Evolutionary conservation across 2,888 invertebrate species (phyloP), one percentile per base, ranked within the genome.

Genomic region (Tricholauxania praeusta): DNA sequence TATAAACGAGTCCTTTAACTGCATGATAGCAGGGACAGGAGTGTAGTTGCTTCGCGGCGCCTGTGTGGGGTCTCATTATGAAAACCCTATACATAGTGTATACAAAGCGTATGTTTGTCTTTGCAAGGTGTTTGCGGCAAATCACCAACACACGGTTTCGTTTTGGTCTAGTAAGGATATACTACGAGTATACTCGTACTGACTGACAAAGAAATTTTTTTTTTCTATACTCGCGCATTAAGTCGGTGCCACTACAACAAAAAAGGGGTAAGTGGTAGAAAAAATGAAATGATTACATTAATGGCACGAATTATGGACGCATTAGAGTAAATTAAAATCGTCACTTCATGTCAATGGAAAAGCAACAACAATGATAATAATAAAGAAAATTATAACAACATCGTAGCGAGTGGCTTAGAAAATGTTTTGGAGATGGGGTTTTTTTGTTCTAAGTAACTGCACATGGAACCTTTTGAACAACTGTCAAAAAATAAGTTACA

Each of bases 311-410:
- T 86, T 86, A 86, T 83, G 83, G 82, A 82, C 84, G 82, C 86
- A 86, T 86, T 86, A 86, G 85, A 82, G 84, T 83, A 84, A 86
- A 86, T 86, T 86, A 86, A 86, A 86, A 83, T 86, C 82, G 81
- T 82, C 80, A 77, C 76, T 79, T 79, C 71, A 65, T 39, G 48
- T 67, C 48, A 39, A 66, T 32, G 15, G 66, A 12, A n/a, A 28
- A 47, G 10, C 28, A 17, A 53, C 53, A 28, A 66, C 7, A 49
- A 49, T 19, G 28, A n/a, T 6, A n/a, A 15, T 10, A 10, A 52
- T 12, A 52, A 32, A 12, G n/a, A 52, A 8, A 52, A 53, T 32
- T n/a, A 66, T 39, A 52, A 66, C 52, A 28, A 52, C 17, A 32
- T 52, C 52, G 15, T 51, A 52, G 49, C 49, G 4, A 57, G 8